phyloP scores from a whole-genome alignment of 2,113 vertebrate species.

The Caretta caretta region DNA sequence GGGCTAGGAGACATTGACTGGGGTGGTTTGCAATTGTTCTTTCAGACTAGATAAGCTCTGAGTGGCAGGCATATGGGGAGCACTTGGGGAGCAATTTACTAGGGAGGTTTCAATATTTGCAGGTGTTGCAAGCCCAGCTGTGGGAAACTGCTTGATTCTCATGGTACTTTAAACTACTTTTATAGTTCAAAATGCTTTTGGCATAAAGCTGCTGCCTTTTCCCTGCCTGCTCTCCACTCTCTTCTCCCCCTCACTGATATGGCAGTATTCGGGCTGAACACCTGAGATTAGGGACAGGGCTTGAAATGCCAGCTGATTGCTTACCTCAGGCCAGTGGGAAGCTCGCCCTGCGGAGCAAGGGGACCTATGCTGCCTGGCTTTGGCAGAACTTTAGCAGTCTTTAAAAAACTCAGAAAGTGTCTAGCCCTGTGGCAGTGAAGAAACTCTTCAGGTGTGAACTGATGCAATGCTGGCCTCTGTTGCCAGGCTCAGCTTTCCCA shows the following conservation, averaged over 20 bases:
- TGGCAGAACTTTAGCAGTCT: neutral
- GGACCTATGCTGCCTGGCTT: neutral
- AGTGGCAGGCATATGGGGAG: slow-evolving; percentile 11
- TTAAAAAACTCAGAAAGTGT: slow-evolving; percentile 18
- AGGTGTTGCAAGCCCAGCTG: neutral
- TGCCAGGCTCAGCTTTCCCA: neutral
- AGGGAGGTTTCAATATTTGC: slow-evolving; percentile 17
- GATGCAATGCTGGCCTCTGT: neutral
- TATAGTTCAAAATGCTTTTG: slow-evolving; percentile 66
- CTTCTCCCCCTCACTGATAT: slow-evolving; percentile 10
- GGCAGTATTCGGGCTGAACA: slow-evolving; percentile 50
- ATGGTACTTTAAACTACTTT: neutral
- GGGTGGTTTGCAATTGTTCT: neutral
- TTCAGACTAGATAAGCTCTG: neutral
- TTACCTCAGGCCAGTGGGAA: slow-evolving; percentile 58
- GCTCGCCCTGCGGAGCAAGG: slow-evolving; percentile 44
- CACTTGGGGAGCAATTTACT: slow-evolving; percentile 53
- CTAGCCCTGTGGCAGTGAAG: neutral
- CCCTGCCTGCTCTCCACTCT: neutral
- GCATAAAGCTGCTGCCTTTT: slow-evolving; percentile 33
- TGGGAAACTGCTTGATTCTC: neutral
- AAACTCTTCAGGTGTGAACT: neutral
- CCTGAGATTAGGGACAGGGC: slow-evolving; percentile 58
- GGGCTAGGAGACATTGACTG: neutral
- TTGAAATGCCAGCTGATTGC: slow-evolving; percentile 53